These are phyloP conservation scores for Hydropotes inermis DNA, from an alignment of 2,113 vertebrate genomes.

Conservation along the genomic window DNA sequence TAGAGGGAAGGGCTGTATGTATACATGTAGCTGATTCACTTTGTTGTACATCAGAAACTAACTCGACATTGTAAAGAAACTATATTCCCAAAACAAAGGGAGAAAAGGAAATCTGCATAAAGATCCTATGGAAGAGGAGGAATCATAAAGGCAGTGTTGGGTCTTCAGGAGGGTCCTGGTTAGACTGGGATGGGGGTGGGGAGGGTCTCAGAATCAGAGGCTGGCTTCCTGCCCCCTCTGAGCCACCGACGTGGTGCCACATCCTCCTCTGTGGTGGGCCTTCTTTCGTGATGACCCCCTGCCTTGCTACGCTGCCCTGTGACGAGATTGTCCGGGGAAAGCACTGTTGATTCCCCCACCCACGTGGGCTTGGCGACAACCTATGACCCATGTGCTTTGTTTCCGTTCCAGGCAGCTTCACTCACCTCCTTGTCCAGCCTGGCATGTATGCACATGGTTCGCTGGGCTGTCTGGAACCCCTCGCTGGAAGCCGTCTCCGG, in stretches of 20 bases:
- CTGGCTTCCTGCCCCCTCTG: neutral
- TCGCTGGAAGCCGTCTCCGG: slow-evolving; percentile 33
- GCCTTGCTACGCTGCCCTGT: neutral
- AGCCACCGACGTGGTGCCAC: rapidly evolving
- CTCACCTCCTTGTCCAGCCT: slow-evolving; percentile 69
- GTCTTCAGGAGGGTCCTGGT: neutral
- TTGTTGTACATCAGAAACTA: neutral
- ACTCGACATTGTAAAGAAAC: neutral
- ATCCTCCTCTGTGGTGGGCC: neutral
- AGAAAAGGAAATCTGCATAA: neutral
- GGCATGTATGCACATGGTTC: slow-evolving; percentile 86
- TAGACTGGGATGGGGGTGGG: neutral
- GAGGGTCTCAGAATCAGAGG: neutral
- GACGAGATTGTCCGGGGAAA: neutral
- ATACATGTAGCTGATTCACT: neutral
- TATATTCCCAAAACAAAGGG: neutral
- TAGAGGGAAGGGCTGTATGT: neutral
- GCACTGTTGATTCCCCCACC: rapidly evolving
- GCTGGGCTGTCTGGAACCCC: slow-evolving; percentile 92
- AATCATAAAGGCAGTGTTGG: too few species aligned
- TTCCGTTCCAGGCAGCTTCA: slow-evolving; percentile 72
- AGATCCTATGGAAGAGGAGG: neutral
- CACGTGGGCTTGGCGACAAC: rapidly evolving
- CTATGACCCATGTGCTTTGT: rapidly evolving
- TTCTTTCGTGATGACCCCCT: neutral